Evolutionary conservation across 37 sponge, comb jelly and placozoan genomes (phyloP).

Genomic region (Ephydatia muelleri): DNA sequence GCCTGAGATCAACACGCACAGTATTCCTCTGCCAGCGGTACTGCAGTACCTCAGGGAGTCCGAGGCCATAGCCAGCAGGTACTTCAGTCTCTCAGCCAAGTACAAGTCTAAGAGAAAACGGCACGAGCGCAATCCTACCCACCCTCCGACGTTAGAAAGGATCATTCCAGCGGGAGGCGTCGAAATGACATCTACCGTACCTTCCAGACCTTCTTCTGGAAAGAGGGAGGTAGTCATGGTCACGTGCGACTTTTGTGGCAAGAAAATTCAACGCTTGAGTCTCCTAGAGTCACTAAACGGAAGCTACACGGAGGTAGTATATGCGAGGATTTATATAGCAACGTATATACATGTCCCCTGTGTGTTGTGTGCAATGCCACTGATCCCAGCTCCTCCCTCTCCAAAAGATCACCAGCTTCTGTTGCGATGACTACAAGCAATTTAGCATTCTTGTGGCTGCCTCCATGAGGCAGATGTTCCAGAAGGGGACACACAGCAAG

Average conservation of each 20-base stretch:
- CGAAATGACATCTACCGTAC: no score
- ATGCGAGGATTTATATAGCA: neutral
- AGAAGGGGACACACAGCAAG: neutral
- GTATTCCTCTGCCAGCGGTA: conserved; percentile 22
- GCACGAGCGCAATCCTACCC: neutral
- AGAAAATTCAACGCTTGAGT: neutral
- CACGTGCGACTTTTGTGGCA: conserved; percentile 49
- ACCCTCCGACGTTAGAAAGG: neutral
- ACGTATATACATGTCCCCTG: neutral
- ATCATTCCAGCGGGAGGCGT: neutral
- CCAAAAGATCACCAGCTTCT: conserved; percentile 1
- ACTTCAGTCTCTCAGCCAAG: conserved; percentile 36
- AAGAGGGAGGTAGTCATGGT: neutral
- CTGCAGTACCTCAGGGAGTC: conserved; percentile 63
- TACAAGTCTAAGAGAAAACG: neutral
- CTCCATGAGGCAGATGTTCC: conserved; percentile 38
- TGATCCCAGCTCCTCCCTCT: neutral
- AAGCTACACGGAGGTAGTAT: neutral
- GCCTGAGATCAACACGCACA: neutral
- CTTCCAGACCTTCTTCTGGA: neutral
- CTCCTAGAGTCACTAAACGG: conserved; percentile 1
- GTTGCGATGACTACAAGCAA: conserved; percentile 51
- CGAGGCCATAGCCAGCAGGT: conserved; percentile 39
- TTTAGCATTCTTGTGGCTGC: conserved; percentile 40
- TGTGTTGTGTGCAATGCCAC: neutral